Conservation (phyloP, 2,113 vertebrate genomes). For the Cynoglossus semilaevis region DNA sequence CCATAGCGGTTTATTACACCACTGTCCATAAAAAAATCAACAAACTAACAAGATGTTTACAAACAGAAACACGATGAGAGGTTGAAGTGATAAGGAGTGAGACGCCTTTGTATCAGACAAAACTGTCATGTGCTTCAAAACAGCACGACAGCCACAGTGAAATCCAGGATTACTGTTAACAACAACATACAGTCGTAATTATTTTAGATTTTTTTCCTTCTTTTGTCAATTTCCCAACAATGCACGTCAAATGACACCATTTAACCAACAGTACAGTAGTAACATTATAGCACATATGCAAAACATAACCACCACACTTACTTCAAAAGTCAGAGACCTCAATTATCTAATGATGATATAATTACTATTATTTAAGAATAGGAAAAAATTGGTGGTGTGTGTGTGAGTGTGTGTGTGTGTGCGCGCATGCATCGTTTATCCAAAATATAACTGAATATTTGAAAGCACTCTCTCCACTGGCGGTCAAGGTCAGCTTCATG, state of each 20-base stretch:
- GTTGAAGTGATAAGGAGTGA: conserved; percentile 15
- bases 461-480: conserved; percentile 38
- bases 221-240: background rate
- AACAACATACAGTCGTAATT: background rate
- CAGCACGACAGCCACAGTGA: conserved; percentile 13
- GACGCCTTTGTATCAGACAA: conserved; percentile 20
- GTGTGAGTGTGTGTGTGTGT: conserved; percentile 23
- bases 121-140: background rate
- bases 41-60: conserved; percentile 24
- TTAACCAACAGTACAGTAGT: conserved; percentile 1
- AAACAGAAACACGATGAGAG: conserved; percentile 16
- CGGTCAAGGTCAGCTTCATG: conserved; percentile 51
- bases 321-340: background rate
- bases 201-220: conserved; percentile 17
- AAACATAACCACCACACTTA: conserved; percentile 12
- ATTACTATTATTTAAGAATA: no score
- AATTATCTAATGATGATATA: no score
- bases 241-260: background rate
- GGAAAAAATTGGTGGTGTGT: background rate
- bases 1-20: conserved; percentile 16
- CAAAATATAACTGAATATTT: conserved; percentile 27
- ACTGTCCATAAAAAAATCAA: conserved; percentile 35
- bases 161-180: no score
- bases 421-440: conserved; percentile 21
- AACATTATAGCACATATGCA: conserved; percentile 8